A percentile compares a stretch with the other conserved stretches of the same genome.
Conservation (phyloP, 2,797 vertebrate species). For the Galago senegalensis region DNA sequence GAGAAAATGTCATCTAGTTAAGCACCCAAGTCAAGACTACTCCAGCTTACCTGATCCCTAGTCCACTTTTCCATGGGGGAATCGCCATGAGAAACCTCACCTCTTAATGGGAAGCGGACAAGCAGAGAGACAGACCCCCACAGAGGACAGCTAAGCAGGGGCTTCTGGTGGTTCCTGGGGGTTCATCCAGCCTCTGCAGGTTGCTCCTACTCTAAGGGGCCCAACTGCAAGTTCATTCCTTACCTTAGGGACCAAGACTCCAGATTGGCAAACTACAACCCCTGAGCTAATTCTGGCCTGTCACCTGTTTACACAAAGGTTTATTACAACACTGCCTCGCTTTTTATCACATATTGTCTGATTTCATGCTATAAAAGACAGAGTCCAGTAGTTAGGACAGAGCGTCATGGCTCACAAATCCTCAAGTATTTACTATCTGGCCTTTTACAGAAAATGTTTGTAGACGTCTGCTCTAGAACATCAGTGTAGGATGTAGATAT, state of each 20-base stretch:
- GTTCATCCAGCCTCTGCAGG: fast-evolving
- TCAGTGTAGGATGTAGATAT: neutral
- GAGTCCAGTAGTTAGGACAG: neutral
- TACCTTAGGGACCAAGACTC: neutral
- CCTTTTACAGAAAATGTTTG: neutral
- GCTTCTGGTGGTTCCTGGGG: neutral
- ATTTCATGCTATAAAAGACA: neutral
- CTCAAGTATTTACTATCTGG: neutral
- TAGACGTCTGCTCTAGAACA: neutral
- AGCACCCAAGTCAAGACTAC: neutral
- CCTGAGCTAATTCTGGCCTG: neutral
- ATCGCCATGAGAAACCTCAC: neutral
- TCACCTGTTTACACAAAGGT: slow-evolving; percentile 30
- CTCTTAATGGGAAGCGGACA: neutral
- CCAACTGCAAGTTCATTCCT: neutral
- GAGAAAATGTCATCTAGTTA: neutral
- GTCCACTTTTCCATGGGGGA: neutral
- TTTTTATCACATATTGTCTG: neutral
- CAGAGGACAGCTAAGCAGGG: neutral
- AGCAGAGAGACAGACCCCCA: neutral
- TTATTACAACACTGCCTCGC: neutral
- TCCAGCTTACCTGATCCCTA: neutral
- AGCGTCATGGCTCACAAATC: neutral
- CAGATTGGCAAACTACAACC: neutral
- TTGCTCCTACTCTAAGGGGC: neutral